phyloP scores from a whole-genome alignment of 2,113 vertebrate genomes.

The Oryzias celebensis region DNA sequence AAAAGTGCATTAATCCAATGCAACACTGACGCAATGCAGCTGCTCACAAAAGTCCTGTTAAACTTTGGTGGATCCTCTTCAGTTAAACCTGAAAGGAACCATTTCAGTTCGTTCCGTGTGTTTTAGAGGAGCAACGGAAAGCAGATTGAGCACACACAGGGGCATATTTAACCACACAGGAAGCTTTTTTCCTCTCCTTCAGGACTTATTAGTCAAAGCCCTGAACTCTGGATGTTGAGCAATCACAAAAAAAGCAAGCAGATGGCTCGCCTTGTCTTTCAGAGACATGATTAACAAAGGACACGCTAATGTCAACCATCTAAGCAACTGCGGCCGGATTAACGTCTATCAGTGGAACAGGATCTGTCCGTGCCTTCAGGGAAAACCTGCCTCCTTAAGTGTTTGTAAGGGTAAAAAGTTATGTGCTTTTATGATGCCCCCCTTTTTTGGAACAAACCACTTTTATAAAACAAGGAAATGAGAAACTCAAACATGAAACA shows the following conservation, averaged over 20 bases:
- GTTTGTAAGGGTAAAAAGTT: conserved; percentile 51
- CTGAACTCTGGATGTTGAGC: conserved; percentile 19
- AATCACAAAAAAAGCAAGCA: conserved; percentile 34
- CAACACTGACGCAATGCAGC: too few relatives aligned
- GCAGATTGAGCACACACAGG: conserved; percentile 13
- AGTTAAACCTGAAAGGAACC: too few relatives aligned
- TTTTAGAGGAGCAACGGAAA: conserved; percentile 7
- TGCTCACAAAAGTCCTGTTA: too few relatives aligned
- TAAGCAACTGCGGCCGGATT: conserved; percentile 22
- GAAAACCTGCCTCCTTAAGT: conserved; percentile 20
- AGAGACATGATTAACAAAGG: conserved; percentile 29
- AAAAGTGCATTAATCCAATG: too few relatives aligned
- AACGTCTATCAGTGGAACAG: conserved; percentile 28
- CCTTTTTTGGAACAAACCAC: conserved; percentile 67
- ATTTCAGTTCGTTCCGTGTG: background rate
- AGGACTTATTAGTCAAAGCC: conserved; percentile 11
- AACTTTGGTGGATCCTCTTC: too few relatives aligned
- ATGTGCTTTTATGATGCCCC: conserved; percentile 45
- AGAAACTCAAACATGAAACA: conserved; percentile 71
- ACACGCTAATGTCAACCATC: conserved; percentile 20
- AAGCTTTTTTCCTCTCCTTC: conserved; percentile 33
- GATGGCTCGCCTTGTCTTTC: conserved; percentile 32
- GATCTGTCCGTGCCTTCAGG: conserved; percentile 22
- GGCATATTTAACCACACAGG: conserved; percentile 35
- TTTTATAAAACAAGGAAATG: conserved; percentile 69